Evolutionary conservation across 2,888 invertebrate genomes (phyloP).

Genomic region (Melinopterus prodromus): DNA sequence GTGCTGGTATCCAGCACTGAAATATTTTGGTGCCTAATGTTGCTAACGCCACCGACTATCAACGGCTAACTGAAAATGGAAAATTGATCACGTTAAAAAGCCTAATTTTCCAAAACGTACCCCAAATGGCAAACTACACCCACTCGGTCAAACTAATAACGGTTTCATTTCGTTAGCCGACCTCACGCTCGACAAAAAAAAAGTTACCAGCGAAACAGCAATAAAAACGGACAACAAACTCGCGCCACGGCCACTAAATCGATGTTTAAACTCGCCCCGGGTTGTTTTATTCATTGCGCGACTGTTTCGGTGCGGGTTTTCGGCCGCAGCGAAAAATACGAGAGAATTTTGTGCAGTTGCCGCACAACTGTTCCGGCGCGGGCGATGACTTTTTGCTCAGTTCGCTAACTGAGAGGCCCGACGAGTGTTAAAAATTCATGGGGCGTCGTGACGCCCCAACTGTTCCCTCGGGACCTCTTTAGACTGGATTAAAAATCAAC

Average conservation of each 20-base stretch:
- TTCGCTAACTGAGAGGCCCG: not conserved
- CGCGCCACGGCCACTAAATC: not conserved
- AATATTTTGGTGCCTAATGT: too few species aligned
- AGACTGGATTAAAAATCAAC: not conserved
- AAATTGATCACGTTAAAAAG: not conserved
- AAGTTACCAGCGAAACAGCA: not conserved
- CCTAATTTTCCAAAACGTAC: not conserved
- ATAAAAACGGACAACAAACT: constrained; percentile 4
- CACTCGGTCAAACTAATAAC: not conserved
- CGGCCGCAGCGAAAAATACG: not conserved
- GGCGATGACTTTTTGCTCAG: not conserved
- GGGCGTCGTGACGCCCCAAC: not conserved
- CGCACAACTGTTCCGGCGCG: not conserved
- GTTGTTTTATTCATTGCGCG: not conserved
- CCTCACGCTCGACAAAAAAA: not conserved
- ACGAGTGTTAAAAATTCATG: not conserved
- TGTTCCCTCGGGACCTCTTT: not conserved
- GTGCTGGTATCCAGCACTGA: too few species aligned
- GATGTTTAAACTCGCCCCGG: not conserved
- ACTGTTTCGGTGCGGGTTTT: not conserved
- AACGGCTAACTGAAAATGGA: not conserved
- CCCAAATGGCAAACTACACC: not conserved
- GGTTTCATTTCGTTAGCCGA: not conserved
- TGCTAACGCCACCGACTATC: too few species aligned
- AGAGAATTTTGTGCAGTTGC: not conserved